Evolutionary conservation across 2,888 invertebrate genomes (phyloP).

Genomic region (Furcula furcula): DNA sequence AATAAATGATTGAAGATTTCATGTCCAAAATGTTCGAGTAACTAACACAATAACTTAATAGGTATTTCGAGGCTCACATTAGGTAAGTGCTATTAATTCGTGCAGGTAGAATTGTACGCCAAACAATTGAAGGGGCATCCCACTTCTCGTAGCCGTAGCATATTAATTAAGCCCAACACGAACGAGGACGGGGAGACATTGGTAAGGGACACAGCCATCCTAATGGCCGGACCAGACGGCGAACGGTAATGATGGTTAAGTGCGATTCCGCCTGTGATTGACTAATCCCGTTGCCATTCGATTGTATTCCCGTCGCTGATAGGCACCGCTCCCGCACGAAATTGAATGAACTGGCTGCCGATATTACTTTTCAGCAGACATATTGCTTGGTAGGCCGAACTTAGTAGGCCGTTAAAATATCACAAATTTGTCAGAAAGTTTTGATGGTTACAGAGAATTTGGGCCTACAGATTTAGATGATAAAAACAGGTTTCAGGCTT

Average conservation of each 20-base stretch:
- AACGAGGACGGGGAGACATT: constrained; percentile 11
- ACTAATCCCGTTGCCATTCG: constrained; percentile 33
- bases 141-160: constrained; percentile 11
- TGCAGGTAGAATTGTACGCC: constrained; percentile 6
- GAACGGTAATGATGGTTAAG: constrained; percentile 36
- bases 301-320: constrained; percentile 20
- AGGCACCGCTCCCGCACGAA: constrained; percentile 8
- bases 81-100: constrained; percentile 8
- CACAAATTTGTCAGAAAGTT: constrained; percentile 5
- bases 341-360: constrained; percentile 20
- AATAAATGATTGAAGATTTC: too few species aligned
- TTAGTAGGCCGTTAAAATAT: constrained; percentile 18
- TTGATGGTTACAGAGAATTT: too few species aligned
- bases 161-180: constrained; percentile 22
- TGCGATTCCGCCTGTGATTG: constrained; percentile 31
- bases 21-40: too few species aligned
- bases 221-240: constrained; percentile 25
- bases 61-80: constrained; percentile 8
- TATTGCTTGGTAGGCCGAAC: constrained; percentile 17
- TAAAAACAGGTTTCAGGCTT: too few species aligned
- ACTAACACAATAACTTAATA: too few species aligned
- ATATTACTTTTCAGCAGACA: constrained; percentile 14
- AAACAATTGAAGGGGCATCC: constrained; percentile 5
- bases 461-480: too few species aligned
- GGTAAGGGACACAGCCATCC: constrained; percentile 10